phyloP scores from a whole-genome alignment of 2,797 vertebrate genomes.

The Macroramphosus scolopax region DNA sequence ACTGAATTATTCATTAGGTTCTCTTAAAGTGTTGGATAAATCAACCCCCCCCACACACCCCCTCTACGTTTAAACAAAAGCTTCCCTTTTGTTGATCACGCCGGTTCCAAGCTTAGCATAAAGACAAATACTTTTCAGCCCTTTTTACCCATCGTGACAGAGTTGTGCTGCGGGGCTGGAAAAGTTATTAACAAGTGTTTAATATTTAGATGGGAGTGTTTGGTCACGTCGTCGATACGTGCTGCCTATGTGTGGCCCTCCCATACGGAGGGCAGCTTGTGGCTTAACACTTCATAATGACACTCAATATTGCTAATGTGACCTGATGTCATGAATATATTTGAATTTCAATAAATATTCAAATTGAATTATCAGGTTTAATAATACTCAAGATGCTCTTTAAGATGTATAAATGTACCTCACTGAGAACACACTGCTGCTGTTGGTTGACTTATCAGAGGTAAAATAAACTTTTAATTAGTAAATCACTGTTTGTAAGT shows the following conservation, averaged over 20 bases:
- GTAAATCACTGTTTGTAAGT: too few species aligned
- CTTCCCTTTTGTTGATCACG: constrained; percentile 76
- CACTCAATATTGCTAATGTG: constrained; percentile 52
- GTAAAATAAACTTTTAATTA: too few species aligned
- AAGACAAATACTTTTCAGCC: constrained; percentile 76
- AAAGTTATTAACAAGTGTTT: constrained; percentile 87
- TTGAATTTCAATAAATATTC: constrained; percentile 45
- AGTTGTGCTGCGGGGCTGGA: constrained; percentile 68
- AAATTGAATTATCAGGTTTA: constrained; percentile 24
- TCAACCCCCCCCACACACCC: constrained; percentile 65
- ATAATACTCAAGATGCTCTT: constrained; percentile 18
- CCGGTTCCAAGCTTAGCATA: constrained; percentile 75
- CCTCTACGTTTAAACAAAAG: constrained; percentile 77
- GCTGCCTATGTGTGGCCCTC: constrained; percentile 36
- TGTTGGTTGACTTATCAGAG: too few species aligned
- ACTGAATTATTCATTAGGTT: constrained; percentile 94
- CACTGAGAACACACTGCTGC: too few species aligned
- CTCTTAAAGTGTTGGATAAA: constrained; percentile 84
- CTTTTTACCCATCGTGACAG: constrained; percentile 73
- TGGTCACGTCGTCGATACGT: constrained; percentile 60
- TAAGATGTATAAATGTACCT: too few species aligned
- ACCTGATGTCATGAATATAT: constrained; percentile 55
- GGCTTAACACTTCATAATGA: constrained; percentile 51
- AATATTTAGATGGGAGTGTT: constrained; percentile 84
- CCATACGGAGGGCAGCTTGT: constrained; percentile 27